Percentiles rank a stretch among this genome's conserved stretches.
phyloP scores from a whole-genome alignment of 2,113 vertebrate species.

The Lasiurus cinereus region DNA sequence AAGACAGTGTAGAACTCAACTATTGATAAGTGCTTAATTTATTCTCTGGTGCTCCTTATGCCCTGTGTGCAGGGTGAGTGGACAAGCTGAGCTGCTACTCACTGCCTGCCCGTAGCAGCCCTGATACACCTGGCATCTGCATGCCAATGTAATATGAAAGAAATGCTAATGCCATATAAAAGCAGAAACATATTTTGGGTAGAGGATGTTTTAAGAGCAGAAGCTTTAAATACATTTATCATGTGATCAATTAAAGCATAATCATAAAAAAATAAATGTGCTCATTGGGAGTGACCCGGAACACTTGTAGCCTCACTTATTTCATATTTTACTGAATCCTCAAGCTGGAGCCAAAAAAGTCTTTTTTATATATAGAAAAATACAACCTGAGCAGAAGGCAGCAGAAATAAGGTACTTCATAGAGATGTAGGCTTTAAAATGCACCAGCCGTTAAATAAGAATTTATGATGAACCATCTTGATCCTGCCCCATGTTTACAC shows the following conservation, averaged over 20 bases:
- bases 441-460: background rate
- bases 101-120: background rate
- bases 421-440: background rate
- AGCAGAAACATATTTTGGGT: background rate
- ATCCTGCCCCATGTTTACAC: background rate
- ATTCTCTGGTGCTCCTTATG: too few relatives aligned
- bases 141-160: background rate
- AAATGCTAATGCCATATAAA: background rate
- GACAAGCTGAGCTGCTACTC: background rate
- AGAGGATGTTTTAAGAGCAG: background rate
- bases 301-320: background rate
- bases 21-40: background rate
- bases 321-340: rapidly evolving
- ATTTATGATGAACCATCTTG: background rate
- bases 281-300: background rate
- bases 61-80: background rate
- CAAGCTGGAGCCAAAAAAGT: background rate
- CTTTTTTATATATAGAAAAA: background rate
- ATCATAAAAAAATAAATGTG: background rate
- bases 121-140: background rate
- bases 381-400: background rate
- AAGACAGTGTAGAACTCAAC: background rate
- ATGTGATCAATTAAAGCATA: background rate
- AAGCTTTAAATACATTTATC: background rate
- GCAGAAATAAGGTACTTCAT: background rate